phyloP scores from a whole-genome alignment of 2,888 invertebrate species.

The Coenonympha glycerion region DNA sequence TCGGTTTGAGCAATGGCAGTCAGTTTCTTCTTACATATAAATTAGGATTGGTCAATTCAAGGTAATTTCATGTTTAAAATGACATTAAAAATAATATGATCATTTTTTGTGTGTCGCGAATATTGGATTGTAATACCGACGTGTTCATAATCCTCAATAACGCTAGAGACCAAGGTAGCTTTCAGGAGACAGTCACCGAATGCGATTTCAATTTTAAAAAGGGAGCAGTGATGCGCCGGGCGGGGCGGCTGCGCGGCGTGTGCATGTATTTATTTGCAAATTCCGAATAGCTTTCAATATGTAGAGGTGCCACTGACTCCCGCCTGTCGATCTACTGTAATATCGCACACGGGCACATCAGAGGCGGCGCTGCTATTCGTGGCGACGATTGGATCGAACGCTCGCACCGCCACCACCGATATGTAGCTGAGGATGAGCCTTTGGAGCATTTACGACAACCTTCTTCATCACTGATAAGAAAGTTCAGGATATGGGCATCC shows the following conservation, averaged over 20 bases:
- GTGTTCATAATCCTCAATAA: slow-evolving; percentile 32
- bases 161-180: slow-evolving; percentile 47
- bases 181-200: slow-evolving; percentile 51
- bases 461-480: no score
- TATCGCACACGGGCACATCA: slow-evolving; percentile 66
- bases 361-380: slow-evolving; percentile 62
- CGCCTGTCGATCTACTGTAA: slow-evolving; percentile 72
- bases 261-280: slow-evolving; percentile 73
- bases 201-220: slow-evolving; percentile 70
- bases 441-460: no score
- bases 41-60: no score
- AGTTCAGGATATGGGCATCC: no score
- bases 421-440: no score
- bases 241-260: slow-evolving; percentile 45
- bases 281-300: slow-evolving; percentile 73
- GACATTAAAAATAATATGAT: no score
- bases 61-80: neutral
- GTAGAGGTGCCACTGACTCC: slow-evolving; percentile 66
- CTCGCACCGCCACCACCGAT: no score
- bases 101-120: slow-evolving; percentile 23
- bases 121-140: slow-evolving; percentile 18
- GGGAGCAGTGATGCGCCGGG: slow-evolving; percentile 52
- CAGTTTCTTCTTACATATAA: no score
- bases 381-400: slow-evolving; percentile 65
- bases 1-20: no score